Conservation (phyloP, 2,797 vertebrate genomes). For the Gouania willdenowi region DNA sequence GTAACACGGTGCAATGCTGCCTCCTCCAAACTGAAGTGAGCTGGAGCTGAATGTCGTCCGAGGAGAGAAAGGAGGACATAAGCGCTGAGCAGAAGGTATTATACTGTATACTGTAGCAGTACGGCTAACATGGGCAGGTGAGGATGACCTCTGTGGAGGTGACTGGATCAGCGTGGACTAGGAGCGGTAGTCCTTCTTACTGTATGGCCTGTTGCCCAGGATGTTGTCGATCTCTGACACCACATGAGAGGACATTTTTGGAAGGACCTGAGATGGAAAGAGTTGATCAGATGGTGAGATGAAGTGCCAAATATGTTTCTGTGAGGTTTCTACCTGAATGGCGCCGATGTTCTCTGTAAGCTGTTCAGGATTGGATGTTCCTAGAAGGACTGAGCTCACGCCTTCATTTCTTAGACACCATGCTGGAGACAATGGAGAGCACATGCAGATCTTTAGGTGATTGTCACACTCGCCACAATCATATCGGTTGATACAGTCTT, state of each 20-base stretch:
- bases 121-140: constrained; percentile 24
- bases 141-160: constrained; percentile 24
- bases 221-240: constrained; percentile 96
- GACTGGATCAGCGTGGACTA: constrained; percentile 66
- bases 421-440: constrained; percentile 63
- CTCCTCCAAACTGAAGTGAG: constrained; percentile 45
- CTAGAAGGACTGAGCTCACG: constrained; percentile 95
- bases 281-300: neutral
- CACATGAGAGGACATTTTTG: constrained; percentile 96
- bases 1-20: constrained; percentile 26
- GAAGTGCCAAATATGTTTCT: too few relatives aligned
- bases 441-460: neutral
- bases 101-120: constrained; percentile 36
- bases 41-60: constrained; percentile 52
- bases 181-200: constrained; percentile 96
- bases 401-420: constrained; percentile 98
- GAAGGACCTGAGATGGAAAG: constrained; percentile 82
- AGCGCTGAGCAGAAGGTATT: constrained; percentile 36
- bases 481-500: constrained; percentile 1
- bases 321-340: constrained; percentile 89
- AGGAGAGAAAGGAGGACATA: constrained; percentile 29
- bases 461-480: constrained; percentile 26
- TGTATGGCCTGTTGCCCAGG: constrained; percentile 92
- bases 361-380: constrained; percentile 94
- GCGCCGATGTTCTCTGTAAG: constrained; percentile 97